Percentiles rank a stretch among this genome's conserved stretches.
Evolutionary conservation across 2,888 invertebrate species (phyloP).

Genomic region (Noctua pronuba): DNA sequence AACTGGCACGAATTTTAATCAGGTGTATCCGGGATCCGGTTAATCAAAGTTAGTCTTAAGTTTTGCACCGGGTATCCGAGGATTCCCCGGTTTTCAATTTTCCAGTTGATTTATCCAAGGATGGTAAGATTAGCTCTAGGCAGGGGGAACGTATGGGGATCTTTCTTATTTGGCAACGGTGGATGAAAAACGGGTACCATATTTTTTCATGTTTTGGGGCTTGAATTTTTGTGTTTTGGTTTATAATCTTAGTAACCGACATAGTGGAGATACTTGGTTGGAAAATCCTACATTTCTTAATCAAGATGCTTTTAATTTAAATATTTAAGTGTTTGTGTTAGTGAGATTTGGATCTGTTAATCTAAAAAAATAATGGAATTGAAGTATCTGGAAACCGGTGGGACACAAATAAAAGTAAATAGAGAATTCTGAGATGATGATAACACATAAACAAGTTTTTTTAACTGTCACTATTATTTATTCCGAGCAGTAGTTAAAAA

Average conservation of each 20-base stretch:
- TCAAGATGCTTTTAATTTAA: background rate
- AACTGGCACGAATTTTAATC: constrained; percentile 72
- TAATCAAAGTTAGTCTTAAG: constrained; percentile 82
- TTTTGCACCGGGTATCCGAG: constrained; percentile 61
- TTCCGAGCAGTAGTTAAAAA: too few species aligned
- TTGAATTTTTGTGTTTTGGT: background rate
- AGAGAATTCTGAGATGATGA: too few species aligned
- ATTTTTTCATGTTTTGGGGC: constrained; percentile 4
- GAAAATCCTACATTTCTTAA: background rate
- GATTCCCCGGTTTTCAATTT: constrained; percentile 82
- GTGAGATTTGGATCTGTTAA: background rate
- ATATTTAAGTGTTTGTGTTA: background rate
- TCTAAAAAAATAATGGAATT: background rate
- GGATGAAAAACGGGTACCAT: constrained; percentile 11
- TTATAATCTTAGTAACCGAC: background rate
- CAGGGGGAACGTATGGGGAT: constrained; percentile 60
- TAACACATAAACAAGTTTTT: too few species aligned
- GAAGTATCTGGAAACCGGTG: background rate
- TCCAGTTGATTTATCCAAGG: constrained; percentile 85
- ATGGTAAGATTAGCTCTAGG: constrained; percentile 77
- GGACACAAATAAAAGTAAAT: too few species aligned
- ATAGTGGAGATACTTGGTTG: background rate
- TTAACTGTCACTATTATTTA: too few species aligned
- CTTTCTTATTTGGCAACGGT: constrained; percentile 53
- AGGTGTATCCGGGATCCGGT: constrained; percentile 74